Evolutionary conservation across 2,888 invertebrate species (phyloP), one percentile per base, ranked within the genome.

Genomic region (Sicus ferrugineus): DNA sequence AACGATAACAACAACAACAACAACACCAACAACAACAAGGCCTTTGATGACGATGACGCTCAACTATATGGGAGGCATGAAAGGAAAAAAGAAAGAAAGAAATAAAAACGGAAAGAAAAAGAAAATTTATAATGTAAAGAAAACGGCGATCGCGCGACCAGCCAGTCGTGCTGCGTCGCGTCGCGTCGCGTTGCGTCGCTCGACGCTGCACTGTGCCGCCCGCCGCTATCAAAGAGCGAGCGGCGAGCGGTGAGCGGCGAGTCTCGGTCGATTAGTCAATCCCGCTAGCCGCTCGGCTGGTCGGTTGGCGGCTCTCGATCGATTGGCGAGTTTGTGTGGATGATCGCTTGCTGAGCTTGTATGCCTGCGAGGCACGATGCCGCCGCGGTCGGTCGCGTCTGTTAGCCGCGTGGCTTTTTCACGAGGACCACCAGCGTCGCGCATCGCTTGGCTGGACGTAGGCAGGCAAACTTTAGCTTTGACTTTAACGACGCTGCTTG

Each of bases 1-100:
- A 72, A 61, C 59, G 69, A 52, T 14, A 31, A 21, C 48, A 38
- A 50, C n/a, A 58, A 65, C 50, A 67, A 62, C 66, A 62, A 62
- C 62, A 61, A 54, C 68, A 71, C 66, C 64, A 73, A 52, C 66
- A 69, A 66, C 71, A 66, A 54, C 54, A 54, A 74, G 72, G 65
- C 69, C 67, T 71, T 54, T 68, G 69, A 48, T 56, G 23, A 42
- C 46, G 79, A 80, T 80, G 78, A 79, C 74, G 77, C 75, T 80
- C 76, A 73, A 76, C 78, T 77, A 80, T 77, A 79, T 78, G 78
- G 80, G 78, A 78, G 80, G 80, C 76, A 79, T 77, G 19, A 34
- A 50, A 34, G 38, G 7, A 76, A 14, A 38, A 42, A 38, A 38
- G 11, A 59, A 34, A 61, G 14, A 2, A 38, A 38, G 14, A 26